These are phyloP conservation scores for Drosophila borealis DNA, from an alignment of 2,888 invertebrate species.

Conservation along the genomic window DNA sequence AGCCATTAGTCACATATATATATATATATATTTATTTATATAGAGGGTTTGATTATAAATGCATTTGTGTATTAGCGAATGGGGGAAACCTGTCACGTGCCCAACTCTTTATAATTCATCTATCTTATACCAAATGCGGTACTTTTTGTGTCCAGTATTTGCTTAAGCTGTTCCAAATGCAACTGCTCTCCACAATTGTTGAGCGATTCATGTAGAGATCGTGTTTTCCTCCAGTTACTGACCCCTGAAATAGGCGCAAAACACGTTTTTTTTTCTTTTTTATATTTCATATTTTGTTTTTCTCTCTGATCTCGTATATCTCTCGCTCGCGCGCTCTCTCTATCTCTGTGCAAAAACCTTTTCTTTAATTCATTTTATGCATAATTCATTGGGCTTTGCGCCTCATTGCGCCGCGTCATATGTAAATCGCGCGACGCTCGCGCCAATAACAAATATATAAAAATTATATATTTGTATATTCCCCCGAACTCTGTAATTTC, in stretches of 20 bases:
- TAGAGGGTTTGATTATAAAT: slow-evolving; percentile 7
- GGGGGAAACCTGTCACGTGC: slow-evolving; percentile 49
- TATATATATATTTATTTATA: neutral
- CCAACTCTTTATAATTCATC: neutral
- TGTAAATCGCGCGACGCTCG: slow-evolving; percentile 57
- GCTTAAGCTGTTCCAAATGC: slow-evolving; percentile 6
- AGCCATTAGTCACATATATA: slow-evolving; percentile 29
- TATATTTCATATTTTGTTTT: neutral
- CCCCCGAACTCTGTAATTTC: slow-evolving; percentile 51
- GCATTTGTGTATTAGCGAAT: neutral
- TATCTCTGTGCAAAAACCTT: slow-evolving; percentile 17
- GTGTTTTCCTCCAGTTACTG: slow-evolving; percentile 39
- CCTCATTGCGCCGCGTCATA: slow-evolving; percentile 44
- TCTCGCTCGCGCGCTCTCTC: too few species aligned
- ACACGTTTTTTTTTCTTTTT: slow-evolving; percentile 25
- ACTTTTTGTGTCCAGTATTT: slow-evolving; percentile 19
- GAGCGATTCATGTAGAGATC: slow-evolving; percentile 6
- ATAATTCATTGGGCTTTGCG: slow-evolving; percentile 46
- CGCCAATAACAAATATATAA: slow-evolving; percentile 8
- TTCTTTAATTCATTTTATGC: slow-evolving; percentile 41
- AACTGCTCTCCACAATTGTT: slow-evolving; percentile 1
- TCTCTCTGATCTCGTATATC: slow-evolving; percentile 7
- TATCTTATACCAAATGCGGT: slow-evolving; percentile 8
- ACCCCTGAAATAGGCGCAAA: slow-evolving; percentile 32
- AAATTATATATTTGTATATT: slow-evolving; percentile 26